Conservation (phyloP, 1,140 invertebrate species). For the Cheumatopsyche charites region DNA sequence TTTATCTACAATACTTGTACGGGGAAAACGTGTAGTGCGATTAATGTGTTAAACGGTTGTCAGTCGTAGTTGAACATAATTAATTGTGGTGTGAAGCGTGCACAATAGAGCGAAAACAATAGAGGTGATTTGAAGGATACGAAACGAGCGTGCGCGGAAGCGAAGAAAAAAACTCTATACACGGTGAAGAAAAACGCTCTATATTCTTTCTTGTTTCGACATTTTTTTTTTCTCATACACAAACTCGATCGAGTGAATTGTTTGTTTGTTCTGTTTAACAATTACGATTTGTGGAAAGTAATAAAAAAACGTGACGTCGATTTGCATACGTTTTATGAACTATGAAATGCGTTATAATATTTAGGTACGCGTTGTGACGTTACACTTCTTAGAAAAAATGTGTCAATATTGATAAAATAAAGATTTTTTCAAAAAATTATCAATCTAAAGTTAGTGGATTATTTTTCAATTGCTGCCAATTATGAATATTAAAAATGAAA, state of each 20-base stretch:
- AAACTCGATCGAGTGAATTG: background rate
- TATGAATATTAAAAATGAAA: no score
- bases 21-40: background rate
- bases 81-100: constrained; percentile 4
- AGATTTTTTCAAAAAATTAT: no score
- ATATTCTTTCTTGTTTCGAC: background rate
- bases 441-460: no score
- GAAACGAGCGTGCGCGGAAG: constrained; percentile 14
- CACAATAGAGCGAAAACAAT: constrained; percentile 19
- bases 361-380: no score
- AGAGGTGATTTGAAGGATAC: constrained; percentile 16
- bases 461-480: no score
- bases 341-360: no score
- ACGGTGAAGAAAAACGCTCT: constrained; percentile 3
- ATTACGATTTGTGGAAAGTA: no score
- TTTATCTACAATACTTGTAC: no score
- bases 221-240: background rate
- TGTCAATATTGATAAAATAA: no score
- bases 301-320: no score
- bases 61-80: constrained; percentile 8
- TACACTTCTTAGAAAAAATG: no score
- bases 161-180: background rate
- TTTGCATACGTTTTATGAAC: no score
- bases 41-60: constrained; percentile 6
- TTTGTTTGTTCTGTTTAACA: background rate